These are phyloP conservation scores for Cantharis lateralis DNA, from an alignment of 2,888 invertebrate species.

Conservation along the genomic window DNA sequence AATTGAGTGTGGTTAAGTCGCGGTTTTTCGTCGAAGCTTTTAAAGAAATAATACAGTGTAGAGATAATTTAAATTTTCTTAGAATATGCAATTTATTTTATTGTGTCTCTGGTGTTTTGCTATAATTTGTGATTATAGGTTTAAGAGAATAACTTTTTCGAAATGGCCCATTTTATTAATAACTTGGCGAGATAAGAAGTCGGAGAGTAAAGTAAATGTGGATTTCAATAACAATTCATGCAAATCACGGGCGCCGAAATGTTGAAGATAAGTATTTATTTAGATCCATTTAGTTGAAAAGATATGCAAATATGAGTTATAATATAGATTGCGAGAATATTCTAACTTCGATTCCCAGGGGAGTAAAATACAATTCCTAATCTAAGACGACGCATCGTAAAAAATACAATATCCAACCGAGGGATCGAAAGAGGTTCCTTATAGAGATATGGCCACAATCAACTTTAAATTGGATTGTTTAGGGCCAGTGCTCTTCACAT, in stretches of 20 bases:
- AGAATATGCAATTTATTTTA: conserved; percentile 11
- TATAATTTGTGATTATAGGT: conserved; percentile 14
- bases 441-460: conserved; percentile 39
- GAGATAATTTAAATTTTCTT: conserved; percentile 19
- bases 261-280: conserved; percentile 51
- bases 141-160: background rate
- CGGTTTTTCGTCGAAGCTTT: conserved; percentile 22
- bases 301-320: conserved; percentile 53
- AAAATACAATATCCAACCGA: conserved; percentile 49
- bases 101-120: conserved; percentile 9
- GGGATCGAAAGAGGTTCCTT: conserved; percentile 30
- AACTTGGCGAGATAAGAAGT: background rate
- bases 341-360: conserved; percentile 44
- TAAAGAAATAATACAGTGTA: conserved; percentile 11
- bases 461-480: conserved; percentile 47
- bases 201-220: background rate
- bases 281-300: conserved; percentile 46
- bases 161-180: background rate
- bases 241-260: conserved; percentile 40
- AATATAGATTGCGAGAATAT: conserved; percentile 51
- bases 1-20: conserved; percentile 14
- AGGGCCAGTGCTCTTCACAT: conserved; percentile 41
- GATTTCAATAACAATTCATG: conserved; percentile 36
- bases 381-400: conserved; percentile 50
- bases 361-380: conserved; percentile 46